Conservation (phyloP, 2,888 invertebrate species). For the Drosophila mimetica region DNA sequence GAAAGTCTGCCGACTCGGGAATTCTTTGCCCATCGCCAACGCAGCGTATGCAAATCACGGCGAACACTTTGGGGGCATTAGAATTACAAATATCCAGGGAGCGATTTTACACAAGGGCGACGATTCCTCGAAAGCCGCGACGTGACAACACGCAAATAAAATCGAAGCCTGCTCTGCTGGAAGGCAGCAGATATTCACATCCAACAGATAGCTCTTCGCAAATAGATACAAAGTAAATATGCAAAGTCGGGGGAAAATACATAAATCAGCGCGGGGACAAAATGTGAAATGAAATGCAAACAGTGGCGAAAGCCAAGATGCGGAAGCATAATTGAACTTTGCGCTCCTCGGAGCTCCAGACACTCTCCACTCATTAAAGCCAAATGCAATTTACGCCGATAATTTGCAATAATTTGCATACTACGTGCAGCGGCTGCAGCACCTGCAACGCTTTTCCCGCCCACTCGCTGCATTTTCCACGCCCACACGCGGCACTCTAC, state of each 20-base stretch:
- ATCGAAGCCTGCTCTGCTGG: conserved; percentile 43
- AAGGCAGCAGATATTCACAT: neutral
- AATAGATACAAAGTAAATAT: conserved; percentile 78
- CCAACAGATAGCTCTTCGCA: conserved; percentile 14
- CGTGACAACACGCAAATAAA: conserved; percentile 44
- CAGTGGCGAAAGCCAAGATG: conserved; percentile 48
- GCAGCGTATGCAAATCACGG: conserved; percentile 62
- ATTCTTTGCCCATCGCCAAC: conserved; percentile 9
- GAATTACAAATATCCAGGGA: conserved; percentile 71
- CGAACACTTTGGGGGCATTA: conserved; percentile 73
- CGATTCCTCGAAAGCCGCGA: conserved; percentile 40
- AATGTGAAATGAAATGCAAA: conserved; percentile 78
- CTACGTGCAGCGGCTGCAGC: conserved; percentile 53
- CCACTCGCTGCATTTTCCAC: neutral
- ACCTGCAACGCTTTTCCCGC: conserved; percentile 1
- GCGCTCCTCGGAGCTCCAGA: conserved; percentile 10
- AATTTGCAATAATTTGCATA: conserved; percentile 74
- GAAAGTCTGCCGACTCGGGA: conserved; percentile 24
- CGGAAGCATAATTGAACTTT: conserved; percentile 53
- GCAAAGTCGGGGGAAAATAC: conserved; percentile 65
- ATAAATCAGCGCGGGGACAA: conserved; percentile 69
- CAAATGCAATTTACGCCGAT: conserved; percentile 58
- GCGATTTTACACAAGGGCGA: conserved; percentile 49
- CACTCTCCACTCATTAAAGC: conserved; percentile 63
- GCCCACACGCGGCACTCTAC: conserved; percentile 30